Base-by-base conservation (phyloP, 2,888 invertebrate genomes). In the Lithophane leautieri region DNA sequence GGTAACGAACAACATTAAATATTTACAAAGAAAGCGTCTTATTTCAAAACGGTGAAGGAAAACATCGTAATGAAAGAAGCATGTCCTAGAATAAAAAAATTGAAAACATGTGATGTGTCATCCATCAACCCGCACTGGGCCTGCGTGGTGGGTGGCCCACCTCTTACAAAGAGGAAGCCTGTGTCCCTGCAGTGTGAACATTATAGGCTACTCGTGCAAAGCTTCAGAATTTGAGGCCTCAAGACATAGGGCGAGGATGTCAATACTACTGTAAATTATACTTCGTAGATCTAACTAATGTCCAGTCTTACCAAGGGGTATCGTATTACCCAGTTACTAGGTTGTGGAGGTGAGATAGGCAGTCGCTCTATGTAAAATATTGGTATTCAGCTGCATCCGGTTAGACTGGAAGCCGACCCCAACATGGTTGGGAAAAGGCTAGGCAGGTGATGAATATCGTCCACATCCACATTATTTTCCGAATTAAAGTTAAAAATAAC, bases 11-110 rank as follows among this genome's bases (percentile, higher is more conserved):
- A 40, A 72, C 28, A 40, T 74, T 47, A 63, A 70, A 73, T 73
- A 76, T 83, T 76, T 72, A 61, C 50, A 58, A 72, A 67, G 42
- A 54, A 77, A 72, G 14, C 22, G 62, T 62, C 12, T 34, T 61
- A 61, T 34, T 73, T 61, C 40, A 58, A 75, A 58, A 58, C 28
- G 16, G 25, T 14, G 22, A 40, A 74, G 0, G 28, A n/a, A 58
- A 65, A 50, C 12, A 25, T 34, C 0, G 12, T 28, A 7, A 28
- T 22, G 19, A 47, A 47, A 22, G 0, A 0, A 9, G 9, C 3
- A 9, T 1, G 22, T 19, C 9, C 9, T n/a, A 28, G 19, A 42
- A 44, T 8, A 34, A 34, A 4, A 34, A 3, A n/a, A n/a, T n/a
- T n/a, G n/a, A n/a, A n/a, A n/a, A n/a, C n/a, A n/a, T n/a, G n/a